These are phyloP conservation scores for Notocelia uddmanniana DNA, from an alignment of 2,888 invertebrate genomes.

Conservation along the genomic window DNA sequence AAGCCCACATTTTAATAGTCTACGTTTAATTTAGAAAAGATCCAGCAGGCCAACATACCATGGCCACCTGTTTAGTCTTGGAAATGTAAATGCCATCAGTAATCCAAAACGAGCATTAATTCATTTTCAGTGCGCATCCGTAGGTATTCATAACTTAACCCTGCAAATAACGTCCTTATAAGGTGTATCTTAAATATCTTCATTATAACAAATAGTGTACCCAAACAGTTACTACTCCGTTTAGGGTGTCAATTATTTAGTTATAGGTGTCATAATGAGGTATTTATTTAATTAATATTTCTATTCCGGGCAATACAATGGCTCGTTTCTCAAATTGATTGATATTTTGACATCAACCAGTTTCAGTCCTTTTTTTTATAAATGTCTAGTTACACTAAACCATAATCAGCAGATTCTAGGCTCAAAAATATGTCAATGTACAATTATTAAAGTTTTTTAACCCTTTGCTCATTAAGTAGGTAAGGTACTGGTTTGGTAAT, in stretches of 20 bases:
- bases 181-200: not conserved
- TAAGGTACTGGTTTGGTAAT: too few species aligned
- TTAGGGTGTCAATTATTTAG: not conserved
- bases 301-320: not conserved
- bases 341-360: not conserved
- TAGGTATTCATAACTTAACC: slow-evolving; percentile 22
- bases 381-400: not conserved
- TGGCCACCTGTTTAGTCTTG: not conserved
- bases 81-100: not conserved
- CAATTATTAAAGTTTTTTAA: too few species aligned
- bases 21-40: too few species aligned
- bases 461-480: too few species aligned
- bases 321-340: not conserved
- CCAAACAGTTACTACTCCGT: not conserved
- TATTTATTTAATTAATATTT: not conserved
- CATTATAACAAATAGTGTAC: not conserved
- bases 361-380: not conserved
- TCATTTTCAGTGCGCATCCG: slow-evolving; percentile 15
- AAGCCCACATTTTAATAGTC: too few species aligned
- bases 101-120: slow-evolving; percentile 1
- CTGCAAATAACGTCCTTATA: not conserved
- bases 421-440: too few species aligned
- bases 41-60: not conserved
- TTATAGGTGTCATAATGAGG: too few species aligned
- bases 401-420: not conserved